Evolutionary conservation across 2,113 vertebrate species (phyloP), one percentile per base, ranked within the genome.

Genomic region (Embiotoca jacksoni): DNA sequence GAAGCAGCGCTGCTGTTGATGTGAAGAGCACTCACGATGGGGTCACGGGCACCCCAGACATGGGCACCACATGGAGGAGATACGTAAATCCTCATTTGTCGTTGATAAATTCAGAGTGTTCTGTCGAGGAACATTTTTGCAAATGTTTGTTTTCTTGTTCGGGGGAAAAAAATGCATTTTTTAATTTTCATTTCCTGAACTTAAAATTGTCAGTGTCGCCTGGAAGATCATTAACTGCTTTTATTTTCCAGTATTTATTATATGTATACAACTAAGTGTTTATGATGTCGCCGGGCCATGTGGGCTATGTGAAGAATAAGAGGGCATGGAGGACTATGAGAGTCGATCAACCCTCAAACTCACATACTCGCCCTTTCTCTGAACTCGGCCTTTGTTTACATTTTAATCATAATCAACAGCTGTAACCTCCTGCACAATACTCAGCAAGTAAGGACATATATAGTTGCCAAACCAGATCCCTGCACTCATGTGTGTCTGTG

Each of bases 381-480:
- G 92, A 93, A 94, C 92, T 87, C 83, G 0, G 68, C 82, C 82
- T 93, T 87, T 95, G 91, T 95, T 94, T 94, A 93, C 93, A 93
- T 94, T 91, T 86, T 75, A 94, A 93, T 93, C 94, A 90, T 92
- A 94, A 93, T 94, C 93, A 95, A 92, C 90, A 92, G 89, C 90
- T 86, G 91, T 91, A 90, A 84, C 91, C 88, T 81, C 59, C 91
- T 78, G 88, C 85, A 92, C 92, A 93, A 91, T 94, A 89, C 88
- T 84, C 72, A 89, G 88, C 93, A 91, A 91, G 92, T 91, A 91
- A 89, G 87, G 89, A 91, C 92, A 92, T 86, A 90, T 86, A 92
- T 90, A 91, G 93, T 94, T 91, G 93, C 90, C 93, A 92, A 94
- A 95, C 94, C 90, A 91, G 94, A 94, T 94, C 80, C 64, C 66